phyloP scores from a whole-genome alignment of 37 sponge, comb jelly and placozoan species.

The Eunapius fragilis region DNA sequence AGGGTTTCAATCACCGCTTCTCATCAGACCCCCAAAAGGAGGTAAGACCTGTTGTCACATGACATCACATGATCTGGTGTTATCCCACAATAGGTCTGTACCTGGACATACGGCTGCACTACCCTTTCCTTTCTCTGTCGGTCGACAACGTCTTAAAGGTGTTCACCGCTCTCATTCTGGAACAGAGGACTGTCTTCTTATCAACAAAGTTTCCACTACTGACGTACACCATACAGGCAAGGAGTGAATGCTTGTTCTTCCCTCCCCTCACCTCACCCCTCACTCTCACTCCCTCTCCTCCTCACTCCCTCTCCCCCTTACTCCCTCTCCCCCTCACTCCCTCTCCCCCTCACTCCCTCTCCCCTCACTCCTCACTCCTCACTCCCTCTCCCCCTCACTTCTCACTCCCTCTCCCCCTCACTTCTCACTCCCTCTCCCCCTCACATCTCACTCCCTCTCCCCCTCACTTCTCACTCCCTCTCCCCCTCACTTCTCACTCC shows the following conservation, averaged over 20 bases:
- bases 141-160: constrained; percentile 64
- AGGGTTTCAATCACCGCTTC: constrained; percentile 26
- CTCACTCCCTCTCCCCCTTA: neutral
- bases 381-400: no score
- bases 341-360: no score
- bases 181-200: constrained; percentile 49
- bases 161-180: constrained; percentile 56
- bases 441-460: no score
- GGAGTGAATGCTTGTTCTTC: neutral
- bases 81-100: constrained; percentile 23
- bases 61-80: no score
- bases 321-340: no score
- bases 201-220: constrained; percentile 68
- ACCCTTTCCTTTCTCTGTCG: constrained; percentile 72
- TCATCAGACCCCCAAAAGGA: constrained; percentile 44
- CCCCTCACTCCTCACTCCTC: no score
- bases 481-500: neutral
- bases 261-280: neutral
- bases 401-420: no score
- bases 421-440: no score
- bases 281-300: no score
- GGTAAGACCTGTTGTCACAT: neutral
- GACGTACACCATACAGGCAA: constrained; percentile 58
- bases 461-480: no score
- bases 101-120: constrained; percentile 73